Evolutionary conservation across 2,888 invertebrate species (phyloP).

Genomic region (Cosmorhoe ocellata): DNA sequence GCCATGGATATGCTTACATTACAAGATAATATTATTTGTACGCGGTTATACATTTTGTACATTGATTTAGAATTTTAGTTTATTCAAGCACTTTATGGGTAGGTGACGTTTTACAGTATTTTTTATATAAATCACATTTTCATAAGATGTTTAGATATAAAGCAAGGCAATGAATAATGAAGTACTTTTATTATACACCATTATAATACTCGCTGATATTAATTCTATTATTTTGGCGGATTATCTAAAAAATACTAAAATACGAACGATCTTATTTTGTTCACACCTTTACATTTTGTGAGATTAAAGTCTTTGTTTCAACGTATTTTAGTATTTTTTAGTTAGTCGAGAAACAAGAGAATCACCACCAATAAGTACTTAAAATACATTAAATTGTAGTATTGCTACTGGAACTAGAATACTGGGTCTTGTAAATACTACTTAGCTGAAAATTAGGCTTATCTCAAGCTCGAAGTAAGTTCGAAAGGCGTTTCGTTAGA

Average conservation of each 20-base stretch:
- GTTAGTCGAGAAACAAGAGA: not conserved
- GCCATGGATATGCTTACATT: conserved; percentile 22
- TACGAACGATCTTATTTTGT: too few species aligned
- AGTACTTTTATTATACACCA: too few species aligned
- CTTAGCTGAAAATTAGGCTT: conserved; percentile 5
- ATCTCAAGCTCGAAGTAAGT: conserved; percentile 2
- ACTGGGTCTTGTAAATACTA: not conserved
- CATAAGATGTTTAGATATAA: too few species aligned
- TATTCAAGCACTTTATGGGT: conserved; percentile 17
- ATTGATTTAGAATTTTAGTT: conserved; percentile 20
- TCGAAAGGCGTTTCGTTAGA: not conserved
- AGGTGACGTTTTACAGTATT: not conserved
- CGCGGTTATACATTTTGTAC: conserved; percentile 18
- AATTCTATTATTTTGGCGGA: too few species aligned
- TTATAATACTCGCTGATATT: too few species aligned
- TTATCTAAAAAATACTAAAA: too few species aligned
- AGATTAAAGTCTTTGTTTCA: too few species aligned
- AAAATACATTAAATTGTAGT: too few species aligned
- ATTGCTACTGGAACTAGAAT: not conserved
- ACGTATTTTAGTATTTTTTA: too few species aligned
- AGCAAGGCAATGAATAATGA: too few species aligned
- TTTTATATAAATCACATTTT: not conserved
- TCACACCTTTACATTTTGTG: too few species aligned
- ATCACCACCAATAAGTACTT: too few species aligned
- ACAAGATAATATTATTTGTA: conserved; percentile 19